Conservation (phyloP, 2,797 vertebrate species). For the Sebastes kiyomatsui region DNA sequence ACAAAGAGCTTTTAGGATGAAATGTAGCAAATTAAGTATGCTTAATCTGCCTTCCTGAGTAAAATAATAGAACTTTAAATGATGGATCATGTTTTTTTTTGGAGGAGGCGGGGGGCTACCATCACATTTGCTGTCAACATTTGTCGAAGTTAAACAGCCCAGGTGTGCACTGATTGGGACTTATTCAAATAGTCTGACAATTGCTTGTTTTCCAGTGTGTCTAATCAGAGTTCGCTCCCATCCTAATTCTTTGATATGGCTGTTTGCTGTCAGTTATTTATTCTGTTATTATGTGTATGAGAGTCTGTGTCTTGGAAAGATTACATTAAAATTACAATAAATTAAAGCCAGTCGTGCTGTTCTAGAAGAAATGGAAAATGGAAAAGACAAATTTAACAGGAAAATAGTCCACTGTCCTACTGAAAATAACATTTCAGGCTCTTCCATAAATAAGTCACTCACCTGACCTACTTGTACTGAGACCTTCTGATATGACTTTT, state of each 20-base stretch:
- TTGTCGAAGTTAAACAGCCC: conserved; percentile 3
- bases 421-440: not conserved
- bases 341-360: not conserved
- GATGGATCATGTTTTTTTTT: conserved; percentile 43
- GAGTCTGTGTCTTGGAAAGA: not conserved
- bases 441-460: not conserved
- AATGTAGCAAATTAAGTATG: conserved; percentile 71
- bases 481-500: not conserved
- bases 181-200: conserved; percentile 31
- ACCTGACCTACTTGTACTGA: conserved; percentile 1
- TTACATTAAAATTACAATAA: not conserved
- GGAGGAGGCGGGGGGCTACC: not conserved
- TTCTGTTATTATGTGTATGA: not conserved
- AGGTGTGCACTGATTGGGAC: conserved; percentile 47
- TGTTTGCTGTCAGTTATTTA: conserved; percentile 14
- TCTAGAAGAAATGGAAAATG: not conserved
- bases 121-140: conserved; percentile 35
- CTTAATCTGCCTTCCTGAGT: conserved; percentile 63
- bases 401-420: not conserved
- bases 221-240: conserved; percentile 29
- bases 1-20: conserved; percentile 63
- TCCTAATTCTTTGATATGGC: conserved; percentile 14
- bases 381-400: not conserved
- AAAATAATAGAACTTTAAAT: conserved; percentile 63
- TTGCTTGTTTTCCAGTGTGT: conserved; percentile 39